These are phyloP conservation scores for Hesperia comma DNA, from an alignment of 2,888 invertebrate species.

Conservation along the genomic window DNA sequence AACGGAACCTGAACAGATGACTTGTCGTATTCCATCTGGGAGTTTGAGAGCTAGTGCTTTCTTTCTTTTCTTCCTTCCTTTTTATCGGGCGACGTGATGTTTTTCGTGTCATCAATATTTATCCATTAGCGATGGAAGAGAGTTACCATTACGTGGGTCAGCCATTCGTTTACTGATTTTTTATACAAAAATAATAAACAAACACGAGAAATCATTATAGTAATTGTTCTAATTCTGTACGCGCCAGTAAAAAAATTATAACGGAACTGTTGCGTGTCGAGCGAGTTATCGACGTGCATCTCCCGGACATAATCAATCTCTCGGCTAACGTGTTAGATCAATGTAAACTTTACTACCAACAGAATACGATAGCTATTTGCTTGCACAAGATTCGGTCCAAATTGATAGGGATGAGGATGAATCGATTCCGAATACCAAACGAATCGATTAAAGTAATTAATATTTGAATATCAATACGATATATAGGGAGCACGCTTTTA, in stretches of 20 bases:
- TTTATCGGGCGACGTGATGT: too few relatives aligned
- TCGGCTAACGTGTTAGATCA: background rate
- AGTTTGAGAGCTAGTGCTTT: too few relatives aligned
- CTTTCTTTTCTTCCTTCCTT: too few relatives aligned
- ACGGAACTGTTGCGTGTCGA: constrained; percentile 62
- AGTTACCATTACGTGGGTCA: too few relatives aligned
- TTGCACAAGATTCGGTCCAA: constrained; percentile 34
- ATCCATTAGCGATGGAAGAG: too few relatives aligned
- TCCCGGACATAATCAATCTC: constrained; percentile 61
- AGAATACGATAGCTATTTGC: constrained; percentile 45
- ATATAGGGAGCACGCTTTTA: constrained; percentile 11
- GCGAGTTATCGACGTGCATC: constrained; percentile 75
- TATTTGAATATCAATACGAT: constrained; percentile 44
- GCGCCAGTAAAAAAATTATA: constrained; percentile 52
- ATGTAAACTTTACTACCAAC: constrained; percentile 35
- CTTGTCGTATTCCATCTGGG: too few relatives aligned
- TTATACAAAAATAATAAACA: background rate
- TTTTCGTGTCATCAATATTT: too few relatives aligned
- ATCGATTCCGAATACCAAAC: constrained; percentile 61
- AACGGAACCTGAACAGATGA: too few relatives aligned
- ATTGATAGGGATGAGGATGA: constrained; percentile 52
- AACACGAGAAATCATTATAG: constrained; percentile 39
- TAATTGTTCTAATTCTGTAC: constrained; percentile 45
- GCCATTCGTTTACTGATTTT: too few relatives aligned
- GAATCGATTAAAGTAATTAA: constrained; percentile 59